Conservation (phyloP, 2,888 invertebrate genomes). For the Perithous albicinctus region DNA sequence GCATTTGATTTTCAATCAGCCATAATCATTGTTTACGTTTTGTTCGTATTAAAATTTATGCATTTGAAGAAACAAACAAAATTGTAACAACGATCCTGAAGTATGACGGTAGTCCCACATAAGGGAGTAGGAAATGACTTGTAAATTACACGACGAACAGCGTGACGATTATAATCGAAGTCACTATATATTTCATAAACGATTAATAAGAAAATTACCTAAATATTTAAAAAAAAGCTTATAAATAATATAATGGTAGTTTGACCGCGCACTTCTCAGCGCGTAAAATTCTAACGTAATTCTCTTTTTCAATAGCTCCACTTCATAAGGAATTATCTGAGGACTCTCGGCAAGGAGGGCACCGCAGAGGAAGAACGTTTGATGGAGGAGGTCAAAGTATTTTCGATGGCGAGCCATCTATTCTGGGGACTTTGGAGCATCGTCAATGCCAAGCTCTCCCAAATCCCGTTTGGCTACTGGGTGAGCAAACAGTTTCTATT, state of each 20-base stretch:
- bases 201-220: constrained; percentile 21
- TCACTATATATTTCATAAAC: constrained; percentile 28
- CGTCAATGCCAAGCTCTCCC: constrained; percentile 93
- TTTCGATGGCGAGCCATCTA: constrained; percentile 94
- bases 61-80: neutral
- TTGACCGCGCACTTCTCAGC: constrained; percentile 60
- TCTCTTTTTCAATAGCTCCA: constrained; percentile 81
- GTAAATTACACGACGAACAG: neutral
- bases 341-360: constrained; percentile 83
- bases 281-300: constrained; percentile 46
- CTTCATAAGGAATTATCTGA: constrained; percentile 84
- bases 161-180: constrained; percentile 24
- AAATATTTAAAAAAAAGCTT: constrained; percentile 2
- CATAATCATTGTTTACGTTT: constrained; percentile 51
- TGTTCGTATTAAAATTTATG: constrained; percentile 43
- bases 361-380: constrained; percentile 87
- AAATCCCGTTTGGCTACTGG: constrained; percentile 98
- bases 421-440: constrained; percentile 98
- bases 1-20: constrained; percentile 54
- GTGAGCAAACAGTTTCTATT: constrained; percentile 86
- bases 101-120: constrained; percentile 23
- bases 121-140: constrained; percentile 21
- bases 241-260: constrained; percentile 34
- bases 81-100: neutral
- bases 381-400: constrained; percentile 92